Conservation (phyloP, 2,797 vertebrate species). For the Myotis myotis region DNA sequence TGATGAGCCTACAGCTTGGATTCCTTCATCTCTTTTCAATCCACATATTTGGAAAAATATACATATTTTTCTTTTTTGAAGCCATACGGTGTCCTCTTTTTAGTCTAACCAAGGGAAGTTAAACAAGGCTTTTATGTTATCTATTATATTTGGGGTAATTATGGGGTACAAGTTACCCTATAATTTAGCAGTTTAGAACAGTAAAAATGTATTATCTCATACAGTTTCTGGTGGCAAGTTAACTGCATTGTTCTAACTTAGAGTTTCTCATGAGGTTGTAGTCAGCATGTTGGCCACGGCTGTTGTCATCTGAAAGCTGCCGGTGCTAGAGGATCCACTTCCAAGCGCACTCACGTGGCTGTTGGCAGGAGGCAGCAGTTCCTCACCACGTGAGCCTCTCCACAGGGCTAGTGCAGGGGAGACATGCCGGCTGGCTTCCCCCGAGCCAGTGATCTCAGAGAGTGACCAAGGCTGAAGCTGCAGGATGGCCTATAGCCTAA, state of each 20-base stretch:
- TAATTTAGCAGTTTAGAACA: conserved; percentile 1
- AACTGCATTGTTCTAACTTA: neutral
- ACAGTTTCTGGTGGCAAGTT: neutral
- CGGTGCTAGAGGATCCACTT: neutral
- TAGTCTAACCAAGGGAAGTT: neutral
- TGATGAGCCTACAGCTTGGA: neutral
- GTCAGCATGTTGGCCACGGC: neutral
- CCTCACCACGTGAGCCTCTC: neutral
- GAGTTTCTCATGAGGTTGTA: neutral
- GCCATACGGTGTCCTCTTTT: neutral
- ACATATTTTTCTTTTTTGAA: neutral
- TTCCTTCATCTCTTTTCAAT: neutral
- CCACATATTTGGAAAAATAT: neutral
- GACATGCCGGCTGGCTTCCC: neutral
- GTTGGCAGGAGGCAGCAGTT: neutral
- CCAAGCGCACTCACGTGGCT: neutral
- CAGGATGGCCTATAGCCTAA: neutral
- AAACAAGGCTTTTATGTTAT: conserved; percentile 1
- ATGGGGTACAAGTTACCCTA: neutral
- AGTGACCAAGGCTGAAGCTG: neutral
- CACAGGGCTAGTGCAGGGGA: neutral
- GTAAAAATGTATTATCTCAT: neutral
- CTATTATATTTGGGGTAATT: neutral
- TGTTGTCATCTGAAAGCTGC: conserved; percentile 23
- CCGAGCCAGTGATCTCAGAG: neutral